phyloP scores from a whole-genome alignment of 2,888 invertebrate species.

The Limnephilus marmoratus region DNA sequence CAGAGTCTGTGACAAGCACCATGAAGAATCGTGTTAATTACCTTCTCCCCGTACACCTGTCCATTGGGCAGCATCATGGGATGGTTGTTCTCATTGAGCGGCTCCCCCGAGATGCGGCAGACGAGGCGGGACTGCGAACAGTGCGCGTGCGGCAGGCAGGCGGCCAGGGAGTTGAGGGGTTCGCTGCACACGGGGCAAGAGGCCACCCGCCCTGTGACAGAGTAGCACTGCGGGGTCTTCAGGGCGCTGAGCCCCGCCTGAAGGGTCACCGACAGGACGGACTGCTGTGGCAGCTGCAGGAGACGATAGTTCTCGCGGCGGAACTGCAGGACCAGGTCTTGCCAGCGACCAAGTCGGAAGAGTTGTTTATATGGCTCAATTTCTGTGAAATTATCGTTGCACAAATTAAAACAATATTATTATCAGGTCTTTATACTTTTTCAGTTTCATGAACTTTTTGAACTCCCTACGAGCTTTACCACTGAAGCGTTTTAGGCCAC shows the following conservation, averaged over 20 bases:
- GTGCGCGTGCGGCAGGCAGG: constrained; percentile 94
- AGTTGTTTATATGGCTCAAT: constrained; percentile 84
- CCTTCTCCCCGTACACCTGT: constrained; percentile 96
- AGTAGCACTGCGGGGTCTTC: constrained; percentile 94
- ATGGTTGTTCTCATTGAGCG: constrained; percentile 97
- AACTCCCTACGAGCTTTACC: too few species aligned
- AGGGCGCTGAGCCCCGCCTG: constrained; percentile 95
- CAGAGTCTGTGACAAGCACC: neutral
- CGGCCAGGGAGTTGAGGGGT: constrained; percentile 91
- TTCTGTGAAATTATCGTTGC: constrained; percentile 70
- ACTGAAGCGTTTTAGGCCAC: too few species aligned
- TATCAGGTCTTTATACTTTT: too few species aligned
- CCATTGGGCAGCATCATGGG: constrained; percentile 99
- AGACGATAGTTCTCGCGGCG: constrained; percentile 95
- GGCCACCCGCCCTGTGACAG: constrained; percentile 83
- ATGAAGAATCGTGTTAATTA: constrained; percentile 69
- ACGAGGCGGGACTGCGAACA: constrained; percentile 97
- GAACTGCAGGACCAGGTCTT: constrained; percentile 91
- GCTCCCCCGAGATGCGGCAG: constrained; percentile 92
- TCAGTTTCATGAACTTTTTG: too few species aligned
- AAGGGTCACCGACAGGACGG: constrained; percentile 93
- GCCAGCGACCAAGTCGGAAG: constrained; percentile 86
- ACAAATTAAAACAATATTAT: neutral
- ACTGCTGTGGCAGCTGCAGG: constrained; percentile 94
- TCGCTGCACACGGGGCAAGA: constrained; percentile 96